Evolutionary conservation across 2,888 invertebrate genomes (phyloP).

Genomic region (Hypomecis punctinalis): DNA sequence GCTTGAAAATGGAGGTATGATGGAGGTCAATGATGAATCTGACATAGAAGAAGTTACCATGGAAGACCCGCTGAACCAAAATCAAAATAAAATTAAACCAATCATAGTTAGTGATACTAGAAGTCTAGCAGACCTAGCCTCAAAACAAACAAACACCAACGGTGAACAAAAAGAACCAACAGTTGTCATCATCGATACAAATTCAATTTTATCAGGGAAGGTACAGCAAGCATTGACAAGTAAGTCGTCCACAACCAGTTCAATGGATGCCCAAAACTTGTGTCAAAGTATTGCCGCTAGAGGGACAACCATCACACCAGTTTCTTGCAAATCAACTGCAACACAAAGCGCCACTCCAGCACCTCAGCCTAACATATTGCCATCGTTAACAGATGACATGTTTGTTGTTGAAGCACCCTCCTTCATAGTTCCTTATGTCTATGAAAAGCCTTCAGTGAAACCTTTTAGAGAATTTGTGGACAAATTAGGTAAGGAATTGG

Average conservation of each 20-base stretch:
- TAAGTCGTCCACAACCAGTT: slow-evolving; percentile 53
- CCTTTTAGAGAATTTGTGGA: slow-evolving; percentile 91
- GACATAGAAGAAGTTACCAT: slow-evolving; percentile 85
- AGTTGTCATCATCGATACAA: slow-evolving; percentile 94
- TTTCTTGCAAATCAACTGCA: slow-evolving; percentile 63
- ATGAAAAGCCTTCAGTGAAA: slow-evolving; percentile 94
- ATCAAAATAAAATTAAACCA: slow-evolving; percentile 68
- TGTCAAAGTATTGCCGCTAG: slow-evolving; percentile 80
- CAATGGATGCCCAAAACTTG: slow-evolving; percentile 70
- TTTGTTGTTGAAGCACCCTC: slow-evolving; percentile 97
- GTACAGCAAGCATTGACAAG: slow-evolving; percentile 52
- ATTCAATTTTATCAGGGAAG: slow-evolving; percentile 85
- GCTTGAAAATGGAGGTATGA: slow-evolving; percentile 78
- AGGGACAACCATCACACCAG: slow-evolving; percentile 84
- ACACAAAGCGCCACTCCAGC: slow-evolving; percentile 44
- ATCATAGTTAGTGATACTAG: slow-evolving; percentile 91
- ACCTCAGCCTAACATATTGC: slow-evolving; percentile 85
- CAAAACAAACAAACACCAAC: slow-evolving; percentile 79
- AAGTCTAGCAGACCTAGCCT: slow-evolving; percentile 88
- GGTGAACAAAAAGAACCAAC: slow-evolving; percentile 89
- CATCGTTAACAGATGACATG: slow-evolving; percentile 95
- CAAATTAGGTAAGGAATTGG: slow-evolving; percentile 87
- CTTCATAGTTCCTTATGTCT: slow-evolving; percentile 96
- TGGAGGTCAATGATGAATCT: slow-evolving; percentile 41
- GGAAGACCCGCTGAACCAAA: slow-evolving; percentile 87